Conservation (phyloP, 2,113 vertebrate genomes). For the Gnathonemus longibarbis region DNA sequence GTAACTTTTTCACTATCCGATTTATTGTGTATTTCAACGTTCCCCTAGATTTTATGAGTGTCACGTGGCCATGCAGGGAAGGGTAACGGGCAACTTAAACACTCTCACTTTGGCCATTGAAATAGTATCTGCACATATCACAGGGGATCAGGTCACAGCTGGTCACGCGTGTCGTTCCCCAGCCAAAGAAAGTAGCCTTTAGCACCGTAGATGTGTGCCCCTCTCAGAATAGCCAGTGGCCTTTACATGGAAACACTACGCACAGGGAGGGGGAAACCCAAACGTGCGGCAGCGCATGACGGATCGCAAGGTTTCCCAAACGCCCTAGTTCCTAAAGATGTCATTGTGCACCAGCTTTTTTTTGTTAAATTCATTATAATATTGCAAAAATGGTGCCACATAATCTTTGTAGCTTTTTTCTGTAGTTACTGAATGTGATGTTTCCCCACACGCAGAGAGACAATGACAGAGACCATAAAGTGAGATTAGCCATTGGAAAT, state of each 20-base stretch:
- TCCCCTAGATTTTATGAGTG: neutral
- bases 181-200: slow-evolving; percentile 28
- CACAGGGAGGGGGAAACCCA: slow-evolving; percentile 34
- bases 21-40: neutral
- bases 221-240: slow-evolving; percentile 60
- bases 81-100: slow-evolving; percentile 28
- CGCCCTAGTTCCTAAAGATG: neutral
- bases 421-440: neutral
- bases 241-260: slow-evolving; percentile 47
- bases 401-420: neutral
- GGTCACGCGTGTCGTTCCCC: slow-evolving; percentile 35
- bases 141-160: slow-evolving; percentile 43
- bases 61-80: neutral
- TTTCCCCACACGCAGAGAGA: slow-evolving; percentile 55
- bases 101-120: slow-evolving; percentile 50
- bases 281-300: slow-evolving; percentile 10
- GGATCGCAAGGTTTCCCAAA: slow-evolving; percentile 6
- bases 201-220: slow-evolving; percentile 40
- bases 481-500: slow-evolving; percentile 73
- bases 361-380: neutral
- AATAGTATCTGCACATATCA: slow-evolving; percentile 51
- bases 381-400: neutral
- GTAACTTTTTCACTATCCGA: neutral
- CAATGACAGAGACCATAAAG: slow-evolving; percentile 69
- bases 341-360: slow-evolving; percentile 15